Percentiles rank a stretch among this genome's conserved stretches.
Evolutionary conservation across 2,797 vertebrate species (phyloP).

Genomic region (Gephyroberyx darwinii): DNA sequence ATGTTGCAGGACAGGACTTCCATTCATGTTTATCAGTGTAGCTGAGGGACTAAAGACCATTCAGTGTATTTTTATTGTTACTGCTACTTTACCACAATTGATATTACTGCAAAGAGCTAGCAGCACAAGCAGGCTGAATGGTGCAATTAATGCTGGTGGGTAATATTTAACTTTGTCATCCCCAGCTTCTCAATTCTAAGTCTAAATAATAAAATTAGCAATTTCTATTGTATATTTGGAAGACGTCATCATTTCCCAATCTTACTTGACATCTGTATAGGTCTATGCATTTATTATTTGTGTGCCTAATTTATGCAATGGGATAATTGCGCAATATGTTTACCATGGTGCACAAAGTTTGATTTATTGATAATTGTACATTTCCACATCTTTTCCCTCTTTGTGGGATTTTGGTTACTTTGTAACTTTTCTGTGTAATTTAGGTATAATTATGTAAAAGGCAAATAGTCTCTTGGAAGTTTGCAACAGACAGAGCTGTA

Average conservation of each 20-base stretch:
- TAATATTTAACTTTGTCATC: slow-evolving; percentile 12
- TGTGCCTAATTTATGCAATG: slow-evolving; percentile 50
- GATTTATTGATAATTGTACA: slow-evolving; percentile 17
- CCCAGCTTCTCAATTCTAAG: too few species aligned
- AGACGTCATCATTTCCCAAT: background rate
- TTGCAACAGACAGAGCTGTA: slow-evolving; percentile 2
- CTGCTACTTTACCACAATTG: background rate
- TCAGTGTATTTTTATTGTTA: background rate
- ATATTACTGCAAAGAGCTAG: slow-evolving; percentile 9
- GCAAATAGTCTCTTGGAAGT: background rate
- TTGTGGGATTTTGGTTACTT: slow-evolving; percentile 19
- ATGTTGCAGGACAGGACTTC: slow-evolving; percentile 30
- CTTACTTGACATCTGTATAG: slow-evolving; percentile 19
- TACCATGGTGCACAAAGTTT: slow-evolving; percentile 6
- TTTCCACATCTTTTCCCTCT: slow-evolving; percentile 16
- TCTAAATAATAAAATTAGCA: background rate
- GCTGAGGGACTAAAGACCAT: background rate
- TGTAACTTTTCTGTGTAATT: background rate
- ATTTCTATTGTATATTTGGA: slow-evolving; percentile 8
- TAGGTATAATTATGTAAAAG: background rate
- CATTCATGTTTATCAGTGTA: background rate
- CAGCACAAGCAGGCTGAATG: slow-evolving; percentile 24
- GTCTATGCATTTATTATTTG: slow-evolving; percentile 63
- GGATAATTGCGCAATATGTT: slow-evolving; percentile 2
- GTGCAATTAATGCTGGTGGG: slow-evolving; percentile 6